These are phyloP conservation scores for Catocala nupta DNA, from an alignment of 2,888 invertebrate genomes.

Conservation along the genomic window DNA sequence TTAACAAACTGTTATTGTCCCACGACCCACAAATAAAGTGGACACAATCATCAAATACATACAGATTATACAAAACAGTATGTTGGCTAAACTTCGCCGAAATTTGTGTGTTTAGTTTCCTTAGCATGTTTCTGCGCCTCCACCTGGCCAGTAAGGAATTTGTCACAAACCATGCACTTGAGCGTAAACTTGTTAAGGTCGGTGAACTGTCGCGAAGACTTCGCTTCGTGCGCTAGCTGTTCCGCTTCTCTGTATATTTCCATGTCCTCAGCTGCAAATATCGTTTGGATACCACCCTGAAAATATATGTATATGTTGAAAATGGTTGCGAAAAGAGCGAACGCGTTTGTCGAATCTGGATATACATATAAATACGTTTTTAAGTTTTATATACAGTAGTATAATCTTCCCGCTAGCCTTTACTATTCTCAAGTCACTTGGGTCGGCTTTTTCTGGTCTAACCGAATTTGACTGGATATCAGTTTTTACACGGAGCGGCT, in stretches of 20 bases:
- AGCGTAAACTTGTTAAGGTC: conserved; percentile 95
- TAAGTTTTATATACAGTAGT: no score
- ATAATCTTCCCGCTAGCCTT: no score
- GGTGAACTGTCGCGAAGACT: conserved; percentile 95
- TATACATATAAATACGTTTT: no score
- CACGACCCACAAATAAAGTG: conserved; percentile 27
- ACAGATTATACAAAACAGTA: conserved; percentile 13
- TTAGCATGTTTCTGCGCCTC: conserved; percentile 96
- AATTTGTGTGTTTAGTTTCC: conserved; percentile 93
- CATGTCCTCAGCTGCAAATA: conserved; percentile 92
- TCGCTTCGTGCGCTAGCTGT: conserved; percentile 95
- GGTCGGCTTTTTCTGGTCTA: no score
- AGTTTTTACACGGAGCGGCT: no score
- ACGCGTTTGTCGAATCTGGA: no score
- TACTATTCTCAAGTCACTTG: no score
- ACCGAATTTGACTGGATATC: no score
- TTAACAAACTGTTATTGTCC: not conserved
- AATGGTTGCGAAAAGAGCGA: no score
- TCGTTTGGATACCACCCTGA: conserved; percentile 92
- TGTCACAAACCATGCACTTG: conserved; percentile 93
- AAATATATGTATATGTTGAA: conserved; percentile 28
- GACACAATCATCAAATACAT: conserved; percentile 46
- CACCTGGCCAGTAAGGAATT: conserved; percentile 91
- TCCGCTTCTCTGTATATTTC: conserved; percentile 92
- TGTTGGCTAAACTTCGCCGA: conserved; percentile 90